Evolutionary conservation across 2,888 invertebrate species (phyloP), one percentile per base, ranked within the genome.

Genomic region (Sinodicranocentrus sp.): DNA sequence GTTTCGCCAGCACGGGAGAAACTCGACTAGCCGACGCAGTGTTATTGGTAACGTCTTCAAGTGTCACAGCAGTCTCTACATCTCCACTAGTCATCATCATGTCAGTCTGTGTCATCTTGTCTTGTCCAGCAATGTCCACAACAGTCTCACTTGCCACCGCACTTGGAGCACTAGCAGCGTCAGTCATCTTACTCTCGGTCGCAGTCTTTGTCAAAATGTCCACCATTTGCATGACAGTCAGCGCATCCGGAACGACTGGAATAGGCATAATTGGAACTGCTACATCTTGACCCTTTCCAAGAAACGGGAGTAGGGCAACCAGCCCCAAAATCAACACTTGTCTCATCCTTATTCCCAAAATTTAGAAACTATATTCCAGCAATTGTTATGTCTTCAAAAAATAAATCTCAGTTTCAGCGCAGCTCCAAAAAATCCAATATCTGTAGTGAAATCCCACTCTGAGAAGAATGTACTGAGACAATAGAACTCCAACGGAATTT

Each of bases 401-500:
- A n/a, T n/a, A n/a, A n/a, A n/a, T n/a, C n/a, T n/a, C n/a, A n/a
- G n/a, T n/a, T n/a, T n/a, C n/a, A n/a, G n/a, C n/a, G n/a, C n/a
- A n/a, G n/a, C n/a, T n/a, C n/a, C n/a, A n/a, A n/a, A n/a, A n/a
- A n/a, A n/a, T n/a, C n/a, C n/a, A n/a, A n/a, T n/a, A n/a, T n/a
- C n/a, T n/a, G n/a, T n/a, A n/a, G n/a, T 33, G 33, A 10, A 6
- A 33, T 19, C 52, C 52, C 57, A 39, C 54, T 54, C 26, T 6
- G 44, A 54, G 68, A 13, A 10, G 77, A 77, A 67, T 77, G 77
- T 33, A 57, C 6, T n/a, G 23, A 0, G 15, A 19, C 3, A 44
- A 57, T 67, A 57, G 21, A 77, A 67, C 67, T 67, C 67, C 52
- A 67, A 77, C 44, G 77, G 57, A 67, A 77, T 77, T 77, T 77